These are phyloP conservation scores for Sinodicranocentrus sp. DNA, from an alignment of 2,888 invertebrate species.

Conservation along the genomic window DNA sequence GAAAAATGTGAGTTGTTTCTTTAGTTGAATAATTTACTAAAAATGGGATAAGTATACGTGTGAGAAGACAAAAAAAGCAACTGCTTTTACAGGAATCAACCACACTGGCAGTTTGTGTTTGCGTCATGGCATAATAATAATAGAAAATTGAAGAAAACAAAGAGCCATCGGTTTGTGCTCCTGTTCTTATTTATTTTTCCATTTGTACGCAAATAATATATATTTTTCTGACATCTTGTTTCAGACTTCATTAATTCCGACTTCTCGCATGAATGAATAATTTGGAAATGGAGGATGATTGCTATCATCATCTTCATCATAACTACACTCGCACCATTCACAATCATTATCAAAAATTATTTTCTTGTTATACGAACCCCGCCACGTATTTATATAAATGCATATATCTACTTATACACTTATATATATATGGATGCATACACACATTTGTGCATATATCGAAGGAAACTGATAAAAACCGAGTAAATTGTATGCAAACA, in stretches of 20 bases:
- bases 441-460: no score
- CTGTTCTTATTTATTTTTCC: slow-evolving; percentile 21
- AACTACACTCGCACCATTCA: background rate
- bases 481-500: slow-evolving; percentile 1
- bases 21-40: slow-evolving; percentile 55
- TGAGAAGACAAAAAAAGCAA: background rate
- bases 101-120: background rate
- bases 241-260: slow-evolving; percentile 56
- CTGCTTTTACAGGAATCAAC: background rate
- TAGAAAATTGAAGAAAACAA: slow-evolving; percentile 31
- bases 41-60: background rate
- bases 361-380: slow-evolving; percentile 17
- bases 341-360: slow-evolving; percentile 15
- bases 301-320: slow-evolving; percentile 37
- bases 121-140: background rate
- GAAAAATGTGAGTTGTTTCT: no score
- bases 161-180: slow-evolving; percentile 15
- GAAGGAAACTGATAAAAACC: no score
- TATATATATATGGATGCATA: no score
- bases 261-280: slow-evolving; percentile 45
- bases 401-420: no score
- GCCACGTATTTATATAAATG: background rate
- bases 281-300: slow-evolving; percentile 55
- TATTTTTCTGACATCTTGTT: slow-evolving; percentile 65
- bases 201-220: slow-evolving; percentile 47